Evolutionary conservation across 2,888 invertebrate species (phyloP).

Genomic region (Augiades crinisus): DNA sequence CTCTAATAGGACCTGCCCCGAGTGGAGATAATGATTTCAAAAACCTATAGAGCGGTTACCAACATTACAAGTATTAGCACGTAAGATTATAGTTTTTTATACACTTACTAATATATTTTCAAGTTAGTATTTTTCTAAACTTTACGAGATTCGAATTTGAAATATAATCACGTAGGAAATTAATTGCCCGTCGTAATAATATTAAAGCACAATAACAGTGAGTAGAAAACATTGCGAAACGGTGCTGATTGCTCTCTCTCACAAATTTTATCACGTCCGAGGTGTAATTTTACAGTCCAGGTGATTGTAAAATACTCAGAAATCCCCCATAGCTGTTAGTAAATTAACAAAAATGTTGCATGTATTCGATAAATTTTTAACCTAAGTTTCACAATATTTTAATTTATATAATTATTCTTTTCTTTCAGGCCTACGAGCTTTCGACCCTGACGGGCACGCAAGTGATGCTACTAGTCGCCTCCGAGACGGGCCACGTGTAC

Average conservation of each 20-base stretch:
- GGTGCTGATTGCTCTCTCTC: conserved; percentile 34
- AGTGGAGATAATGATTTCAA: too few species aligned
- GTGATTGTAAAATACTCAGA: conserved; percentile 62
- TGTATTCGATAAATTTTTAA: too few species aligned
- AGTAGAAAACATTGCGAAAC: conserved; percentile 41
- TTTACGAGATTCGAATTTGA: conserved; percentile 5
- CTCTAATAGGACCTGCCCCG: too few species aligned
- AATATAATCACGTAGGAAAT: conserved; percentile 31
- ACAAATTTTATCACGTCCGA: conserved; percentile 46
- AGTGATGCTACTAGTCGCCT: conserved; percentile 99
- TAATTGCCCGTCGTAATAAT: conserved; percentile 42
- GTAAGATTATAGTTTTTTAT: too few species aligned
- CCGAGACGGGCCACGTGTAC: conserved; percentile 99
- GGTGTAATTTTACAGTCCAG: conserved; percentile 66
- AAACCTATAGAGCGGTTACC: too few species aligned
- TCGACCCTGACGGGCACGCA: conserved; percentile 99
- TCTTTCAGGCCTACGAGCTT: conserved; percentile 96
- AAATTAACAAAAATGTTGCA: too few species aligned
- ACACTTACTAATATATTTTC: too few species aligned
- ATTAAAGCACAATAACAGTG: conserved; percentile 47
- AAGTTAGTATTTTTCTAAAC: neutral
- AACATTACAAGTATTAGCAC: too few species aligned
- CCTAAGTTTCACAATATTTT: too few species aligned
- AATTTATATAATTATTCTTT: too few species aligned
- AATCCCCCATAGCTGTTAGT: too few species aligned